Base-by-base conservation (phyloP, 2,113 vertebrate species). In the Dipodomys spectabilis region DNA sequence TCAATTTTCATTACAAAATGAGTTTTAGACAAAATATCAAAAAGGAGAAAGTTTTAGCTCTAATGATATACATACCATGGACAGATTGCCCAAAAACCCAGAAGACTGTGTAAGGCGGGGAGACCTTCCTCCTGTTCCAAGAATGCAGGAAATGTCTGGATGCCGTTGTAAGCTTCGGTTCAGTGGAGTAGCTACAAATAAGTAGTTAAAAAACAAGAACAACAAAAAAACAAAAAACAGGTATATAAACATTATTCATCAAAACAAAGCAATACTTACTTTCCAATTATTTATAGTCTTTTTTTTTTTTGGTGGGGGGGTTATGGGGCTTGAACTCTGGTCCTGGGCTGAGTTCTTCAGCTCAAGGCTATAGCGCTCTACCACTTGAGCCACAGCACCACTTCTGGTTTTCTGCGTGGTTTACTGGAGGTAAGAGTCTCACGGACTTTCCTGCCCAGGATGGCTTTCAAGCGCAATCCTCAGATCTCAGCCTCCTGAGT, bases 61-160 rank as follows among this genome's bases (percentile, higher is more conserved):
- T 44, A 68, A 90, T 87, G 82, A 94, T 72, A 62, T 60, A 93
- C 97, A 97, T 97, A 99, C 99, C 98, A 98, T 93, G 86, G 98
- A 98, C 18, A 98, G 25, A 96, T 91, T 96, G 94, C 98, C 95
- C 9, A 98, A 91, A 82, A 97, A 95, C 20, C 98, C 98, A 20
- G 98, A 97, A 88, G 96, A 97, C 85, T 98, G 98, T 0, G 97
- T 35, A 68, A 98, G 93, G 45, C 98, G 97, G 45, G 98, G 98
- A 12, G 98, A 98, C 69, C 92, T 98, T 67, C 97, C 97, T 92
- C 97, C 98, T 28, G 97, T 98, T 90, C 97, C 98, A 82, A 99
- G 88, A 95, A 98, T 97, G 79, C 97, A 90, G 74, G 98, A 98
- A 78, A 98, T 60, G 81, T 99, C 98, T 75, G 98, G 97, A 16